phyloP scores from a whole-genome alignment of 2,113 vertebrate species.

The Cebidichthys violaceus region DNA sequence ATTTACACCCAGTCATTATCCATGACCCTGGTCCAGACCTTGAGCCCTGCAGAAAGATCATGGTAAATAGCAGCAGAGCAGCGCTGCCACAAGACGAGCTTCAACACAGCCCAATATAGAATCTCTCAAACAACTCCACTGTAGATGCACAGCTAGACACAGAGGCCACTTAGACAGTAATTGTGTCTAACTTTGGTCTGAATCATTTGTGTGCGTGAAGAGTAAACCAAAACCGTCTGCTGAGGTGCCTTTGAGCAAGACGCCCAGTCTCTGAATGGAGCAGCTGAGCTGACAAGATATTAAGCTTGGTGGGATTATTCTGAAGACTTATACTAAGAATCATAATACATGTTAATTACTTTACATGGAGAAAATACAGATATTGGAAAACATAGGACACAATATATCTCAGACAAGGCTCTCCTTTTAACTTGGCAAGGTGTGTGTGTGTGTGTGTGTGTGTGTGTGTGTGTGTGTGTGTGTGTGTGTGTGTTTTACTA shows the following conservation, averaged over 20 bases:
- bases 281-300: background rate
- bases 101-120: background rate
- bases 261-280: background rate
- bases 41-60: conserved; percentile 72
- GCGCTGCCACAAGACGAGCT: background rate
- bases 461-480: background rate
- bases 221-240: background rate
- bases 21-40: conserved; percentile 47
- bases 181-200: background rate
- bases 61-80: conserved; percentile 63
- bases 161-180: background rate
- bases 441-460: conserved; percentile 8
- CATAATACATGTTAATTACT: background rate
- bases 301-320: background rate
- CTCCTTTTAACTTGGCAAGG: background rate
- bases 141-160: too few species aligned
- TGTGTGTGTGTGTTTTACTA: background rate
- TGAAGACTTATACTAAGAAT: background rate
- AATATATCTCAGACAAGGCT: conserved; percentile 1
- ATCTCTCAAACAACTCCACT: background rate
- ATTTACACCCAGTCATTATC: conserved; percentile 79
- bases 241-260: background rate
- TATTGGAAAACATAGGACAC: background rate
- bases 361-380: background rate
- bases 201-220: background rate